Conservation (phyloP, 2,888 invertebrate genomes). For the Drosophila anomalata region DNA sequence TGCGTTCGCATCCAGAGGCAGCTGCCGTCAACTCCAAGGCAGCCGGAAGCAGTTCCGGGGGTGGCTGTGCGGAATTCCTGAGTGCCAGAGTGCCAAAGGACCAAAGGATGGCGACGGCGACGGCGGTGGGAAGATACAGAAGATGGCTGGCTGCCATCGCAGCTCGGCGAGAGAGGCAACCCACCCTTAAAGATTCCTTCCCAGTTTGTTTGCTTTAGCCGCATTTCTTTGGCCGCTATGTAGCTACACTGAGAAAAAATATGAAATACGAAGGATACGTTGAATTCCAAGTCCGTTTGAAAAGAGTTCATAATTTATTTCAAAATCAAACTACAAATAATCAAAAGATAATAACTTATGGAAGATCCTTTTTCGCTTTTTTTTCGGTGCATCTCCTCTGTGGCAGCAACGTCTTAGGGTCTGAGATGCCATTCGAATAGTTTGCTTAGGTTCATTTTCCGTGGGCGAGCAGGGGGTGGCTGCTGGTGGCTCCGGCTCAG, state of each 20-base stretch:
- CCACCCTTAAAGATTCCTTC: conserved; percentile 56
- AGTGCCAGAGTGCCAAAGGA: conserved; percentile 46
- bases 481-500: conserved; percentile 15
- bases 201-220: conserved; percentile 75
- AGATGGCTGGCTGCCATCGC: conserved; percentile 60
- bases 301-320: too few relatives aligned
- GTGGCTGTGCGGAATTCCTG: conserved; percentile 74
- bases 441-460: conserved; percentile 83
- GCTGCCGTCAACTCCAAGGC: conserved; percentile 58
- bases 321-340: too few relatives aligned
- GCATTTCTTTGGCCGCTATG: conserved; percentile 60
- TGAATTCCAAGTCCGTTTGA: too few relatives aligned
- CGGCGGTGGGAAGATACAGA: conserved; percentile 41
- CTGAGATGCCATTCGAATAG: conserved; percentile 80
- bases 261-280: not conserved
- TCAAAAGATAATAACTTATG: too few relatives aligned
- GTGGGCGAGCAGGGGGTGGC: conserved; percentile 26
- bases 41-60: conserved; percentile 60
- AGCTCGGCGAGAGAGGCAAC: conserved; percentile 29
- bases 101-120: conserved; percentile 28
- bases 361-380: not conserved
- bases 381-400: conserved; percentile 23
- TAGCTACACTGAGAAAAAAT: conserved; percentile 27
- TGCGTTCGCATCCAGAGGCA: conserved; percentile 72
- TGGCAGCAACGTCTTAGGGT: conserved; percentile 60